Evolutionary conservation across 2,113 vertebrate genomes (phyloP), one percentile per base, ranked within the genome.

Genomic region (Cryptotis parvus): DNA sequence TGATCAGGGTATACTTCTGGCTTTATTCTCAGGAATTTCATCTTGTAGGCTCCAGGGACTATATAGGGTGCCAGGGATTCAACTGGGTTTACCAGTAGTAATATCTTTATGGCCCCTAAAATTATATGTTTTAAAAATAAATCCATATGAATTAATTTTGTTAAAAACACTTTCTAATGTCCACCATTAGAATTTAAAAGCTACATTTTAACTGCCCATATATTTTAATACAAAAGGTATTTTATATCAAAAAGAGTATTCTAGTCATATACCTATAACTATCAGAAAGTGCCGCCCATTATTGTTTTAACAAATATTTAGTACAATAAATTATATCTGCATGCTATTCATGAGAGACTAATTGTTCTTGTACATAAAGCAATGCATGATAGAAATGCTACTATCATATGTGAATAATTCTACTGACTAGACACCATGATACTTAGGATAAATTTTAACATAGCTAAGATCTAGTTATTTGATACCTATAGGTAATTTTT

Each of bases 291-390:
- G 58, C 58, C 15, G 24, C 20, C 20, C 26, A 61, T 24, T 24
- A 61, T 93, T 85, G 75, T 43, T 35, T 74, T n/a, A 79, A 55
- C 27, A 90, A 84, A 12, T 15, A 41, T 70, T 65, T 76, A 66
- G 22, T 43, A 4, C 7, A 61, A 69, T 66, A 55, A 86, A 61
- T 63, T 63, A 3, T 61, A 78, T 37, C 0, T 72, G 1, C 20
- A 39, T 18, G 14, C 35, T 75, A n/a, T 41, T 80, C 52, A 76
- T 70, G 3, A 82, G 61, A 12, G 35, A 84, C 68, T 37, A 61
- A 41, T 74, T 68, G 8, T 63, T 9, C 3, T 74, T 52, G 1
- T 27, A 4, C 18, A 6, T 2, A 63, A 66, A 73, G 4, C 2
- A 1, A 61, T 66, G 7, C 3, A 90, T 10, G 86, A 83, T 43